Evolutionary conservation across 2,888 invertebrate genomes (phyloP), one percentile per base, ranked within the genome.

Genomic region (Polyploca ridens): DNA sequence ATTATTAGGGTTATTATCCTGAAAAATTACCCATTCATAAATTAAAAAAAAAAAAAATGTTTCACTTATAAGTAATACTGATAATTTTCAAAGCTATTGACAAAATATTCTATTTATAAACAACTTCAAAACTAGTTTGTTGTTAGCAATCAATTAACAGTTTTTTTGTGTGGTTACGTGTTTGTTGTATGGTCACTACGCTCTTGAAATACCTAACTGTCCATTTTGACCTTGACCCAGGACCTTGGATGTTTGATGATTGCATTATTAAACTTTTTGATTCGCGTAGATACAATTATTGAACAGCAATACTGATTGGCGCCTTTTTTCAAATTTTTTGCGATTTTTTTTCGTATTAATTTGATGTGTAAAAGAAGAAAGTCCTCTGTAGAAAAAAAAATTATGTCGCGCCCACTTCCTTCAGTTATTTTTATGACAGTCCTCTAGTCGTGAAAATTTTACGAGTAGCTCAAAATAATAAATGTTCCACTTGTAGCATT

Each of bases 121-220:
- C 19, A n/a, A n/a, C n/a, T 46, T 1, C 1, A 44, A 46, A 46
- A n/a, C 46, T 46, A 46, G 46, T 46, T 46, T 14, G 0, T 49
- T 54, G 54, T 54, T 54, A 54, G 54, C 19, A 54, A 54, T 8
- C 10, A 10, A 10, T 54, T 19, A 54, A 19, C n/a, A 54, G 16
- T 8, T 54, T 54, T n/a, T 46, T 54, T 49, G n/a, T 49, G 16
- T 49, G 14, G 4, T 46, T 46, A 46, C 46, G 46, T 46, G 46
- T 46, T n/a, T 38, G 44, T 46, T n/a, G n/a, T 54, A 14, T 54
- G 19, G 19, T 14, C 19, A 54, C n/a, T 54, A 10, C 16, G 49
- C 49, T 49, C 14, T n/a, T 54, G n/a, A 68, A 73, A 63, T 69
- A n/a, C n/a, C n/a, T n/a, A 69, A 65, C 71, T 72, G 69, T 62